phyloP scores from a whole-genome alignment of 1,140 invertebrate species.

The Thaumetopoea pityocampa region DNA sequence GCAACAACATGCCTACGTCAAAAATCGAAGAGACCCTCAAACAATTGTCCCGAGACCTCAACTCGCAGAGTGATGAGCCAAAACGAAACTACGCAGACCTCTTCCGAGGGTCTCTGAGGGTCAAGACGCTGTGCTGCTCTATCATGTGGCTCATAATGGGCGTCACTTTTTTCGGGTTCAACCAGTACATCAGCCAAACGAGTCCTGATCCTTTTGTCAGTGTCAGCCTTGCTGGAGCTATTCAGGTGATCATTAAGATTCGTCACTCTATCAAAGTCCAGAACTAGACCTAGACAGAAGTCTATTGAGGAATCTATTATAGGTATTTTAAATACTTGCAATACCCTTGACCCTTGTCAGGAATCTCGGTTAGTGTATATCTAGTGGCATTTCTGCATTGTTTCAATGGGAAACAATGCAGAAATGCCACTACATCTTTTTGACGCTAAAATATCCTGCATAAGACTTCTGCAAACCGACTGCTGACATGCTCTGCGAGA shows the following conservation, averaged over 20 bases:
- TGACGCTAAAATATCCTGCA: too few species aligned
- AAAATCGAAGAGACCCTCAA: slow-evolving; percentile 64
- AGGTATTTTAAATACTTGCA: too few species aligned
- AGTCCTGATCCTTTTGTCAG: slow-evolving; percentile 84
- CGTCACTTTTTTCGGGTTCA: slow-evolving; percentile 83
- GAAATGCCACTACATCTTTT: too few species aligned
- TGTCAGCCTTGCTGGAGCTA: slow-evolving; percentile 71
- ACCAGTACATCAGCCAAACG: slow-evolving; percentile 84
- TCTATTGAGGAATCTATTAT: too few species aligned
- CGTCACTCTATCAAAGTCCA: too few species aligned
- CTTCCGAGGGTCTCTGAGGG: slow-evolving; percentile 80
- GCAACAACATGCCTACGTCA: slow-evolving; percentile 75
- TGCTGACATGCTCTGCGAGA: too few species aligned
- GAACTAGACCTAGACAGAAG: too few species aligned
- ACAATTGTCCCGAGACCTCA: slow-evolving; percentile 45
- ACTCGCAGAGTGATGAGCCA: slow-evolving; percentile 28
- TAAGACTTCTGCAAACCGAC: too few species aligned
- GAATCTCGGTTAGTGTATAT: too few species aligned
- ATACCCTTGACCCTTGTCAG: too few species aligned
- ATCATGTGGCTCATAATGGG: slow-evolving; percentile 84
- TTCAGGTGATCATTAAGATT: slow-evolving; percentile 54
- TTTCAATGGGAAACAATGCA: too few species aligned
- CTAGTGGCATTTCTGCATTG: too few species aligned
- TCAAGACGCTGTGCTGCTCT: slow-evolving; percentile 82
- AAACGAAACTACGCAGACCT: slow-evolving; percentile 80